Conservation (phyloP, 2,113 vertebrate genomes). For the Bufo bufo region DNA sequence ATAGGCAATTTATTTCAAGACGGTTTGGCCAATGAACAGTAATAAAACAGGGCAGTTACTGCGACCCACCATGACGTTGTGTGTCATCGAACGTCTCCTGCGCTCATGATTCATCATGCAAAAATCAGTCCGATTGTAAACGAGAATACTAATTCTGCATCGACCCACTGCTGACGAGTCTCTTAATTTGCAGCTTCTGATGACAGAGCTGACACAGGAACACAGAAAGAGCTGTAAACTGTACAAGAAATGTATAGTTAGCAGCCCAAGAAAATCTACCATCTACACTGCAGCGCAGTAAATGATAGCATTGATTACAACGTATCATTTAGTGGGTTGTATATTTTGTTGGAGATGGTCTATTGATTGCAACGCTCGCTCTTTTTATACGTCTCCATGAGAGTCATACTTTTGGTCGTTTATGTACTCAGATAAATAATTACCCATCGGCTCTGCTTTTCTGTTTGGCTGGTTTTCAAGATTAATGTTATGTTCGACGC, state of each 20-base stretch:
- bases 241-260: constrained; percentile 40
- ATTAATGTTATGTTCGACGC: constrained; percentile 24
- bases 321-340: constrained; percentile 45
- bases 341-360: constrained; percentile 18
- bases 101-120: constrained; percentile 57
- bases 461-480: constrained; percentile 37
- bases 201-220: constrained; percentile 52
- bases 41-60: not conserved
- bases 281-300: constrained; percentile 6
- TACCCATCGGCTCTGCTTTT: constrained; percentile 1
- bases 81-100: constrained; percentile 38
- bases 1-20: not conserved
- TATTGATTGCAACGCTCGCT: constrained; percentile 27
- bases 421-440: constrained; percentile 38
- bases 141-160: constrained; percentile 64
- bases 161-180: constrained; percentile 54
- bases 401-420: constrained; percentile 26
- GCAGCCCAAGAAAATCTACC: constrained; percentile 33
- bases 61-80: not conserved
- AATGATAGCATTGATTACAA: constrained; percentile 52
- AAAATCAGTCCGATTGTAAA: constrained; percentile 62
- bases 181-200: constrained; percentile 60
- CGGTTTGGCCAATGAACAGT: not conserved
- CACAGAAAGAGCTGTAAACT: constrained; percentile 39
- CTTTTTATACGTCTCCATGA: constrained; percentile 9